These are phyloP conservation scores for Metalampra italica DNA, from an alignment of 2,888 invertebrate species.

Conservation along the genomic window DNA sequence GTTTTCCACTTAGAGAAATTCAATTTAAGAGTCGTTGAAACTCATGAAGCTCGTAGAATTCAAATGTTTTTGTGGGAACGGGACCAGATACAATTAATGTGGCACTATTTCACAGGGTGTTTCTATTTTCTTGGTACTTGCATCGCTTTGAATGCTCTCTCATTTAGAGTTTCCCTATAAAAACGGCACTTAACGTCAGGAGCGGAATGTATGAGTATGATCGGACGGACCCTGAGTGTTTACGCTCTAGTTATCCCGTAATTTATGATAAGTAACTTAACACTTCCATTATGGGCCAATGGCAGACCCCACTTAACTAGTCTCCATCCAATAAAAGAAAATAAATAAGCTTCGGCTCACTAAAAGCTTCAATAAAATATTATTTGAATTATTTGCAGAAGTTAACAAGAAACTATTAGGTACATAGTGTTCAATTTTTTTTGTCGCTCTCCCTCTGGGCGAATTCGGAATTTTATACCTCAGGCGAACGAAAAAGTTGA, in stretches of 20 bases:
- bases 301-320: conserved; percentile 5
- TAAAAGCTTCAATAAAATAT: no score
- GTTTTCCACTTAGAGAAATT: not conserved
- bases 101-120: conserved; percentile 6
- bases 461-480: not conserved
- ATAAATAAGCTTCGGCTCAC: not conserved
- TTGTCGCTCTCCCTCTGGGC: no score
- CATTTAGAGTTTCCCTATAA: conserved; percentile 14
- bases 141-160: conserved; percentile 8
- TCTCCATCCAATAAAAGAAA: conserved; percentile 2
- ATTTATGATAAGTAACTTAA: conserved; percentile 16
- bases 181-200: conserved; percentile 12
- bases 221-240: conserved; percentile 10
- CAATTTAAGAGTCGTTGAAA: not conserved
- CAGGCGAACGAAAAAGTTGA: conserved; percentile 50
- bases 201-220: conserved; percentile 11
- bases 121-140: conserved; percentile 4
- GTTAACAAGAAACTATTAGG: no score
- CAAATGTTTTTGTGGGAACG: conserved; percentile 6
- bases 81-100: conserved; percentile 11
- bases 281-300: conserved; percentile 9
- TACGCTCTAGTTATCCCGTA: conserved; percentile 13
- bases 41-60: not conserved
- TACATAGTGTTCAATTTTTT: no score
- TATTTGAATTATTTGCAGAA: no score